Percentiles rank a stretch among this genome's conserved stretches.
phyloP scores from a whole-genome alignment of 2,888 invertebrate genomes.

The Drosophila birchii region DNA sequence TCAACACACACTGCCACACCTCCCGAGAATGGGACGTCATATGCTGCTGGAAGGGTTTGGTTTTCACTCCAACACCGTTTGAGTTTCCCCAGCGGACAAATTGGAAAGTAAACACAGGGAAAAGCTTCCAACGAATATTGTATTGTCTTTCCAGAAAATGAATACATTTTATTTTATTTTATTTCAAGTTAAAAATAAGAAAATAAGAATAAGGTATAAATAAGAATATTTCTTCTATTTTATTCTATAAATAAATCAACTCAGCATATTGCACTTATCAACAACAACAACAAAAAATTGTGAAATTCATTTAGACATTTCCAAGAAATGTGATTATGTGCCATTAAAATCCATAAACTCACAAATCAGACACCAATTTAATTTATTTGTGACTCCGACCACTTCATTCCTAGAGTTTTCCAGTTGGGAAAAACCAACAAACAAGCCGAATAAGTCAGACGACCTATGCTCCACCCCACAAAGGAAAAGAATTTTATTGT shows the following conservation, averaged over 20 bases:
- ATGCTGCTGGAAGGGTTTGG: neutral
- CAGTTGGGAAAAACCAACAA: slow-evolving; percentile 10
- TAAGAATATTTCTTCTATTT: neutral
- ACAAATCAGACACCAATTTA: slow-evolving; percentile 26
- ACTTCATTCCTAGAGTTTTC: slow-evolving; percentile 27
- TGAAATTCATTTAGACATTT: slow-evolving; percentile 3
- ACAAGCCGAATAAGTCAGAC: slow-evolving; percentile 11
- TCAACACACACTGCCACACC: slow-evolving; percentile 42
- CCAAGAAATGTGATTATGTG: slow-evolving; percentile 10
- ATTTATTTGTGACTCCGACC: slow-evolving; percentile 14
- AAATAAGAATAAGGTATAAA: neutral
- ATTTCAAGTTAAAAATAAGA: neutral
- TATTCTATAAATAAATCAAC: neutral
- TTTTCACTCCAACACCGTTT: slow-evolving; percentile 13
- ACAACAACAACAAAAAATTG: neutral
- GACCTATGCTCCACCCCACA: neutral
- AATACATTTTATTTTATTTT: neutral
- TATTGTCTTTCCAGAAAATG: neutral
- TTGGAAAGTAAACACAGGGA: slow-evolving; percentile 16
- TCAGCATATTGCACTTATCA: slow-evolving; percentile 2
- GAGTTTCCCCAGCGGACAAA: slow-evolving; percentile 20
- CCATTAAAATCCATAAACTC: slow-evolving; percentile 26
- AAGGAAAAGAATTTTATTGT: slow-evolving; percentile 23
- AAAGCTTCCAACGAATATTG: neutral
- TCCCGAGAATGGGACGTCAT: neutral